Conservation (phyloP, 2,113 vertebrate genomes). For the Mormyrus iriodes region DNA sequence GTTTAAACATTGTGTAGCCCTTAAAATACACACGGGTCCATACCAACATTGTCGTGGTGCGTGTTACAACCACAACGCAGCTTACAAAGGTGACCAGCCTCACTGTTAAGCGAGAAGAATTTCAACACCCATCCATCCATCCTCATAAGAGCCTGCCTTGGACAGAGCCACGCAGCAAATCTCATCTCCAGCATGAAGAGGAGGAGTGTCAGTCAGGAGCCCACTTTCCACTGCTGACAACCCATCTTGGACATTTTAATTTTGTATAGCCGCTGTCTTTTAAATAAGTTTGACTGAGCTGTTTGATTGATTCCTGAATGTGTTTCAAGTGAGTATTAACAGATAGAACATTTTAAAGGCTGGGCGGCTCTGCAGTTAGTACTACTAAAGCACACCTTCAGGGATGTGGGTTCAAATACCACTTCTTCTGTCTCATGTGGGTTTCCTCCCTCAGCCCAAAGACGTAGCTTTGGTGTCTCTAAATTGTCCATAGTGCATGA, state of each 20-base stretch:
- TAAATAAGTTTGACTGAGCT: conserved; percentile 20
- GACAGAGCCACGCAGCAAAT: background rate
- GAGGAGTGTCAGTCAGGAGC: background rate
- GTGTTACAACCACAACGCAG: background rate
- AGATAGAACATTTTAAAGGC: background rate
- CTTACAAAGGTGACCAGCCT: background rate
- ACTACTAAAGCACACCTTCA: background rate
- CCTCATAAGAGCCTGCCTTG: background rate
- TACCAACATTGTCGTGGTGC: background rate
- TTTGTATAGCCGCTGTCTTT: background rate
- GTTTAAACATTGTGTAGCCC: background rate
- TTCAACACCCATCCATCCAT: background rate
- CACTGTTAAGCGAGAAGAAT: background rate
- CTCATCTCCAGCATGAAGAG: background rate
- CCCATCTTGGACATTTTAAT: background rate
- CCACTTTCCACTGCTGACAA: background rate
- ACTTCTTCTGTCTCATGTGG: background rate
- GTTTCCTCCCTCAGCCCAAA: background rate
- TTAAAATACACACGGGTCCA: background rate
- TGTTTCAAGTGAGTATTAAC: background rate
- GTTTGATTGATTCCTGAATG: conserved; percentile 13
- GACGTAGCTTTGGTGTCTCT: background rate
- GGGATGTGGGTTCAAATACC: background rate
- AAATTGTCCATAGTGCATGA: background rate
- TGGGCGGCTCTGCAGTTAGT: background rate